Conservation (phyloP, 30 jellyfish, hydroid and myxozoan genomes). For the Pelagia noctiluca region DNA sequence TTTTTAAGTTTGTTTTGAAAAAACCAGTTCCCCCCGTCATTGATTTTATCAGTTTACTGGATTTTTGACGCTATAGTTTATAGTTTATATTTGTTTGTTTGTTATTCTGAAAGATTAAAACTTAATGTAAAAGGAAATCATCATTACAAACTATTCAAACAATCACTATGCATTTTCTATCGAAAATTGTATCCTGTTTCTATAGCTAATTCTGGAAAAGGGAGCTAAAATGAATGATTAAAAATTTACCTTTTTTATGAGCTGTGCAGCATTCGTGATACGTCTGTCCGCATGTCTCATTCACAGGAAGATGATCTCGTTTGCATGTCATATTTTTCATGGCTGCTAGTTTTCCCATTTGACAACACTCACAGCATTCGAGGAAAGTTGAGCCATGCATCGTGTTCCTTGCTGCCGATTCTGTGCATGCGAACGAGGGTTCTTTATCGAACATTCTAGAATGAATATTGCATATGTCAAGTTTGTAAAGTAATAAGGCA, state of each 20-base stretch:
- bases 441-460: constrained; percentile 12
- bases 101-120: too few species aligned
- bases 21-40: too few species aligned
- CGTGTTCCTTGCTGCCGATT: constrained; percentile 41
- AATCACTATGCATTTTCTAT: too few species aligned
- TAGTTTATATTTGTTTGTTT: too few species aligned
- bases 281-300: constrained; percentile 58
- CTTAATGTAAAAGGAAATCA: too few species aligned
- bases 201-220: constrained; percentile 3
- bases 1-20: too few species aligned
- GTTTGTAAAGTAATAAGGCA: not conserved
- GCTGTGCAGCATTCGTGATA: constrained; percentile 66
- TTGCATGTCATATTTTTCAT: constrained; percentile 36
- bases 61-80: too few species aligned
- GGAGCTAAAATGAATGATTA: not conserved
- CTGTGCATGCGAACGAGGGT: constrained; percentile 30
- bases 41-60: too few species aligned
- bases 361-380: constrained; percentile 79
- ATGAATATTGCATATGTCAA: not conserved
- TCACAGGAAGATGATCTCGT: constrained; percentile 50
- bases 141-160: too few species aligned
- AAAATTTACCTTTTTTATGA: constrained; percentile 26
- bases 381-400: constrained; percentile 65
- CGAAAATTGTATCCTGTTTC: too few species aligned
- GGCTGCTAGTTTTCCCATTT: constrained; percentile 70